Evolutionary conservation across 2,797 vertebrate genomes (phyloP), one percentile per base, ranked within the genome.

Genomic region (Sebastes oblongus): DNA sequence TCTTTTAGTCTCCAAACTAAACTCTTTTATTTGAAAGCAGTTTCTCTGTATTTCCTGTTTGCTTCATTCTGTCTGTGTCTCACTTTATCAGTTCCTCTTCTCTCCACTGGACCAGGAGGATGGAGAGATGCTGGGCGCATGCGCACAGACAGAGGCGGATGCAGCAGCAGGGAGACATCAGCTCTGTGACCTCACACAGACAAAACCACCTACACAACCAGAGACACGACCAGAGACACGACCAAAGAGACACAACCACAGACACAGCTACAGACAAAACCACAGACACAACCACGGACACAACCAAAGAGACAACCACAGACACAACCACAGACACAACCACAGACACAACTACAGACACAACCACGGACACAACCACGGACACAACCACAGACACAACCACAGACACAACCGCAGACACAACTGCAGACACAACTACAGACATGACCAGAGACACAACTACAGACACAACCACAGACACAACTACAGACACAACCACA

Each of bases 101-200:
- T 60, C 56, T 64, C 72, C 79, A 76, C 85, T 88, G 70, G 72
- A 67, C 76, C 12, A 66, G 69, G 36, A 65, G 36, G 88, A 81
- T 84, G 62, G 86, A 54, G 72, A 74, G 91, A 93, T 94, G 91
- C 84, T 80, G 0, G 1, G 72, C 89, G 91, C 94, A 89, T 88
- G 94, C 92, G 93, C 67, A 91, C 39, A 80, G 12, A 11, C 20
- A 42, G 72, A 91, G 78, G 75, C 88, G 86, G 90, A 78, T 78
- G 91, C 90, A 81, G 89, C 86, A 66, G 66, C 69, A 50, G 18
- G 4, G 54, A 52, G 27, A 10, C 59, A 59, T 8, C 77, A 29
- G 70, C 46, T 72, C 22, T 60, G 22, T 82, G 77, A 86, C 86
- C 80, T 58, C 13, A 9, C 32, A 32, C 0, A 11, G 3, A 34